phyloP scores from a whole-genome alignment of 2,113 vertebrate species.

The Ciconia boyciana region DNA sequence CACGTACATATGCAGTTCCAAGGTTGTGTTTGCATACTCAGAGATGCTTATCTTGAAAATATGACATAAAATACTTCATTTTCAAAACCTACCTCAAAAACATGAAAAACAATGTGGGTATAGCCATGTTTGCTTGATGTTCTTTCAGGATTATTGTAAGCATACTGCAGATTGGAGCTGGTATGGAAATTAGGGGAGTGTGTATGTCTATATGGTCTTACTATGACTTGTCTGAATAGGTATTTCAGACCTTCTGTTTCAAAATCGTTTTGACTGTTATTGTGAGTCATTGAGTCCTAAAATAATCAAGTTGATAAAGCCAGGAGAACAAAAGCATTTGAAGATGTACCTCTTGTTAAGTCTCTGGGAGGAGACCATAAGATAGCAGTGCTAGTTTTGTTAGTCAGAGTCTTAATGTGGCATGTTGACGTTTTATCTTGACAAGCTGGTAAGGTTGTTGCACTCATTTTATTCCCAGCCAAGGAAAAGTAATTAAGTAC shows the following conservation, averaged over 20 bases:
- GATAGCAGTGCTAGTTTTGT: not conserved
- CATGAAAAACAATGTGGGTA: not conserved
- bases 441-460: not conserved
- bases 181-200: not conserved
- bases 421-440: not conserved
- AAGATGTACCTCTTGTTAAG: not conserved
- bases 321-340: not conserved
- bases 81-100: not conserved
- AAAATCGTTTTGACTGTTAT: not conserved
- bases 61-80: not conserved
- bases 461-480: fast-evolving
- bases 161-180: not conserved
- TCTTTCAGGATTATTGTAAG: not conserved
- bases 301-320: not conserved
- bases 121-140: not conserved
- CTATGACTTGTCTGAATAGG: not conserved
- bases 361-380: not conserved
- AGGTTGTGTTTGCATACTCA: not conserved
- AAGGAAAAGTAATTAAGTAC: not conserved
- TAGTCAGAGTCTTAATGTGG: not conserved
- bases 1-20: not conserved
- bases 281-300: not conserved
- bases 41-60: not conserved
- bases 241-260: not conserved
- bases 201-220: fast-evolving